Base-by-base conservation (phyloP, 2,797 vertebrate species). In the Myiothlypis chrysogaster region DNA sequence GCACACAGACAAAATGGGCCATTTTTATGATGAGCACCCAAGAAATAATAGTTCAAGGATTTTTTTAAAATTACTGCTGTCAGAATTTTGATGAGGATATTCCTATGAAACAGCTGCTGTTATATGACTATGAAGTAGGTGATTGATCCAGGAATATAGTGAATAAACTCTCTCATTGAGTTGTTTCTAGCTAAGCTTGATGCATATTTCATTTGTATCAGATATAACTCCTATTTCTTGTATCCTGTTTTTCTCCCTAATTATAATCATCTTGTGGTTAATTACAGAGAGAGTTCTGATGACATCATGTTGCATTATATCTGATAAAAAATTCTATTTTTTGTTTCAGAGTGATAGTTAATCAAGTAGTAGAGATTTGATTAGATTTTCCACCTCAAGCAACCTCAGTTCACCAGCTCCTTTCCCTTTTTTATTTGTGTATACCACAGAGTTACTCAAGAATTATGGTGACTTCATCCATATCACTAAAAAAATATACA, bases 61-160 rank as follows among this genome's bases (percentile, higher is more conserved):
- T 95, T 90, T 89, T 89, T 86, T 44, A 32, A 93, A 94, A 71
- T 95, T 82, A 87, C 32, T 81, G 35, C 24, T 94, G 60, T 92
- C 90, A 97, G 81, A 89, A 92, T 61, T 93, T 86, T 85, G 68
- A 84, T 11, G 19, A 82, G 89, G 94, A 60, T 49, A 35, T 70
- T 92, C 56, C 61, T 87, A 44, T 68, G 56, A 69, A 95, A 85
- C 46, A 93, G 84, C 56, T 94, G 79, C 60, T 94, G 34, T 35
- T 83, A 30, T 14, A 24, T 64, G 81, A 93, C 76, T 93, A n/a
- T 13, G 47, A 66, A 89, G 56, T 61, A 79, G 46, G 64, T 47
- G 91, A 83, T 92, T 93, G 94, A 80, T 85, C 49, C 75, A 57
- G 89, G 89, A 76, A 93, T 89, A 92, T 8, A 78, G 24, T 14